Evolutionary conservation across 2,797 vertebrate species (phyloP).

Genomic region (Sebastes oblongus): DNA sequence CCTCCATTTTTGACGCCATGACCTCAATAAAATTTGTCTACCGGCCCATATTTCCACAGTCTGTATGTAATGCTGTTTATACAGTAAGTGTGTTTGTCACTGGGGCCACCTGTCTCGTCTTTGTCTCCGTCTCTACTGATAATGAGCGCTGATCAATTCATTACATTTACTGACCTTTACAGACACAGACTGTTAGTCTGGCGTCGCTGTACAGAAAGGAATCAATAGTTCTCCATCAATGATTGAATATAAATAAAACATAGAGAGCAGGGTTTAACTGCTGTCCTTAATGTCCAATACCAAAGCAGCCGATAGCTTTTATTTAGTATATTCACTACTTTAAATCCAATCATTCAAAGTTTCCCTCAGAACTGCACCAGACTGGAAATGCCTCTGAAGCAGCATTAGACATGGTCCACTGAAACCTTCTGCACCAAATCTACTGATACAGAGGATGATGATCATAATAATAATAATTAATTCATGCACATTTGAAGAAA

Average conservation of each 20-base stretch:
- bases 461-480: constrained; percentile 42
- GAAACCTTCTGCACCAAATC: constrained; percentile 23
- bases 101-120: not conserved
- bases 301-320: constrained; percentile 1
- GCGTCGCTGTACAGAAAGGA: constrained; percentile 42
- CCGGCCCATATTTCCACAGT: constrained; percentile 7
- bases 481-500: constrained; percentile 34
- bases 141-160: constrained; percentile 58
- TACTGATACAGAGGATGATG: constrained; percentile 32
- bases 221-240: constrained; percentile 58
- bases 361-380: constrained; percentile 30
- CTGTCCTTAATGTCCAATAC: constrained; percentile 2
- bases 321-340: constrained; percentile 9
- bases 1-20: constrained; percentile 58
- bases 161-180: constrained; percentile 63
- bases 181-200: constrained; percentile 58
- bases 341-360: constrained; percentile 22
- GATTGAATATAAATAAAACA: constrained; percentile 35
- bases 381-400: constrained; percentile 44
- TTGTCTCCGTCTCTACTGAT: constrained; percentile 29
- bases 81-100: constrained; percentile 13
- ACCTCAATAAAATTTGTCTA: constrained; percentile 60
- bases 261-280: constrained; percentile 22
- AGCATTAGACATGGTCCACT: constrained; percentile 38
- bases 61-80: not conserved